These are phyloP conservation scores for Onychomys arenicola DNA, from an alignment of 2,797 vertebrate species.

Conservation along the genomic window DNA sequence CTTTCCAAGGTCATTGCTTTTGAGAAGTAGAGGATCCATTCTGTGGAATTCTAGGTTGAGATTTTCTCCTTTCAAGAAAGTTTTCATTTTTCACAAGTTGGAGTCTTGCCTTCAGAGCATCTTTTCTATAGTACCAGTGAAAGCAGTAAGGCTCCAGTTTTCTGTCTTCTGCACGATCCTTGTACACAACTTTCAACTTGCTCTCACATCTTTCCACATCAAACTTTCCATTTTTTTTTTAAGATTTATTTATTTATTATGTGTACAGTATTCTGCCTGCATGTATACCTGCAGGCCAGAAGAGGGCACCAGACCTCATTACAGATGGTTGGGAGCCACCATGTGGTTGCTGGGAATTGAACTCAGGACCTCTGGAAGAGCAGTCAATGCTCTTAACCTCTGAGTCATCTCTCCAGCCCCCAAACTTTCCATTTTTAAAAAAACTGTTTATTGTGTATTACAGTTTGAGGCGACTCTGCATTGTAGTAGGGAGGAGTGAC, in stretches of 20 bases:
- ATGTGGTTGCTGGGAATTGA: too few relatives aligned
- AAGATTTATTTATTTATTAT: too few relatives aligned
- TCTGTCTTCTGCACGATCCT: neutral
- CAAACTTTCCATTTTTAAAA: neutral
- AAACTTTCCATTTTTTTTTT: neutral
- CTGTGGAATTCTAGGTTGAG: neutral
- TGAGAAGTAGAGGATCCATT: neutral
- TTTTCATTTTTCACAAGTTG: neutral
- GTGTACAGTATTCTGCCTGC: too few relatives aligned
- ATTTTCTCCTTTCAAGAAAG: neutral
- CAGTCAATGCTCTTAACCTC: too few relatives aligned
- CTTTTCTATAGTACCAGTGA: neutral
- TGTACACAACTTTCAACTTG: neutral
- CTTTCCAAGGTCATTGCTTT: neutral
- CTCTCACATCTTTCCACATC: neutral
- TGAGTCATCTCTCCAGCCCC: too few relatives aligned
- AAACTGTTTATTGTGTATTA: too few relatives aligned
- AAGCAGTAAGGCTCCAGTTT: neutral
- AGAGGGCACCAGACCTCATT: too few relatives aligned
- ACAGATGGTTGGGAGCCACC: too few relatives aligned
- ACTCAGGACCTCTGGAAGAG: too few relatives aligned
- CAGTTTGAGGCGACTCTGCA: neutral
- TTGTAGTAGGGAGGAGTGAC: neutral
- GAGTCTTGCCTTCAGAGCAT: neutral
- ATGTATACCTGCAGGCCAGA: too few relatives aligned